A percentile compares a stretch with the other conserved stretches of the same genome.
Conservation (phyloP, 92 coral and sea anemone species). For the Phenganax subtilis region DNA sequence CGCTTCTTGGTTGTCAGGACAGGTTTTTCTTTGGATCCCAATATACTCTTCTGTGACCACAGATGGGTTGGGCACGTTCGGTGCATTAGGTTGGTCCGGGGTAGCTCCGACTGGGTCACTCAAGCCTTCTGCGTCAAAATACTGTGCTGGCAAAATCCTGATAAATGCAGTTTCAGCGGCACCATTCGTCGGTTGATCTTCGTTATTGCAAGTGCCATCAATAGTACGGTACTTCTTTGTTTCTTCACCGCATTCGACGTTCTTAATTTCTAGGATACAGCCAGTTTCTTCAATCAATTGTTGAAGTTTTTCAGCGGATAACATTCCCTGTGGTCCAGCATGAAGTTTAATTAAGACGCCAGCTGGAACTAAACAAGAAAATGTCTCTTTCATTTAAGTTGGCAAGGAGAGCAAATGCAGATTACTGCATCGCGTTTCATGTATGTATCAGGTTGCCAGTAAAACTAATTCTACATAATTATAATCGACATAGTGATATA, state of each 20-base stretch:
- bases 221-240: conserved; percentile 14
- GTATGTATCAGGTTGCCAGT: no score
- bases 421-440: no score
- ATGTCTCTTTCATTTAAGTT: not conserved
- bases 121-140: conserved; percentile 14
- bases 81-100: conserved; percentile 25
- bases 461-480: no score
- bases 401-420: not conserved
- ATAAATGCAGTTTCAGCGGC: conserved; percentile 36
- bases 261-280: conserved; percentile 1
- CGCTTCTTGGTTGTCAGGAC: not conserved
- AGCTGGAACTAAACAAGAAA: not conserved
- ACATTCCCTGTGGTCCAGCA: conserved; percentile 24
- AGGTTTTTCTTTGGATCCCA: not conserved
- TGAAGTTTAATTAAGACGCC: not conserved
- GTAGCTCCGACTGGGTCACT: not conserved
- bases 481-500: no score
- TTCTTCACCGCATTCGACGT: not conserved
- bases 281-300: conserved; percentile 22
- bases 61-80: conserved; percentile 10
- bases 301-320: conserved; percentile 4
- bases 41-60: not conserved
- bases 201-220: conserved; percentile 33
- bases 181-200: not conserved
- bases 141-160: not conserved